Conservation (phyloP, 2,888 invertebrate genomes). For the Drosophila longiperda region DNA sequence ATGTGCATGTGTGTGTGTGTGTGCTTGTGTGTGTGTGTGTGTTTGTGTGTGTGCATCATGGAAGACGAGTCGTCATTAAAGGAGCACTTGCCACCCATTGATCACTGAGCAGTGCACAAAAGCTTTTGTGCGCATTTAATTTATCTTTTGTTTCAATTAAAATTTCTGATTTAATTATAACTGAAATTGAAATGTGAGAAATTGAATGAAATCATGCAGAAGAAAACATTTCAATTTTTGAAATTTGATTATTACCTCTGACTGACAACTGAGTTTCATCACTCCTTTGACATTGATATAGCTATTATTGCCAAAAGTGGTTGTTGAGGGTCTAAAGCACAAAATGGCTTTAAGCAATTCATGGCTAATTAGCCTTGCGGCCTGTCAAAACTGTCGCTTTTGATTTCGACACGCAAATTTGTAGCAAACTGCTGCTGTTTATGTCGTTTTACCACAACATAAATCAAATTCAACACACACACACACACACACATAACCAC, state of each 20-base stretch:
- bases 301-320: neutral
- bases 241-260: no score
- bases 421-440: conserved; percentile 46
- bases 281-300: neutral
- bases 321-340: neutral
- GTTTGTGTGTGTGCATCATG: neutral
- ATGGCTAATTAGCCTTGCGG: conserved; percentile 63
- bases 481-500: conserved; percentile 27
- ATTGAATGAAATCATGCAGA: conserved; percentile 51
- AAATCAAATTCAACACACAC: conserved; percentile 61
- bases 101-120: neutral
- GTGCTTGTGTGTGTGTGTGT: neutral
- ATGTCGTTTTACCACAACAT: conserved; percentile 65
- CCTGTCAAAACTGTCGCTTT: conserved; percentile 69
- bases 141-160: neutral
- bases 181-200: conserved; percentile 42
- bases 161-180: neutral
- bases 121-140: neutral
- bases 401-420: conserved; percentile 72
- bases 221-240: conserved; percentile 1
- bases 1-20: neutral
- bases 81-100: neutral
- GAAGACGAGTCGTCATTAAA: conserved; percentile 14
- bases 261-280: no score
- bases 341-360: neutral